Evolutionary conservation across 2,888 invertebrate species (phyloP).

Genomic region (Drosophila ezoana): DNA sequence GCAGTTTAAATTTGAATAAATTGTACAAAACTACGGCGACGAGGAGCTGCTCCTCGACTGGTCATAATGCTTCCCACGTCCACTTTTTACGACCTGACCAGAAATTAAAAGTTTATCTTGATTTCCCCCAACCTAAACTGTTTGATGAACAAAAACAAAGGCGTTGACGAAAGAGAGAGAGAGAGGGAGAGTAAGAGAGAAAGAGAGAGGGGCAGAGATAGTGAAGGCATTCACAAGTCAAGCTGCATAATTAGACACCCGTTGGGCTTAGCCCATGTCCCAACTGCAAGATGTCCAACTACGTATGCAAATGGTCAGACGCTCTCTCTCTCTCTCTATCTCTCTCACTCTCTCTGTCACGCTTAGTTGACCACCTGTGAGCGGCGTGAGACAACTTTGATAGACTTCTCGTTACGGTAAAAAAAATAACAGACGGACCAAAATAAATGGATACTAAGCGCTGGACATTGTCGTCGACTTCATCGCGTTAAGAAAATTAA

Average conservation of each 20-base stretch:
- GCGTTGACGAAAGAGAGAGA: constrained; percentile 42
- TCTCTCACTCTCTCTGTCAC: constrained; percentile 42
- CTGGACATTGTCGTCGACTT: constrained; percentile 53
- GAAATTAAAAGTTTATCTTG: constrained; percentile 82
- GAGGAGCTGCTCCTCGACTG: constrained; percentile 32
- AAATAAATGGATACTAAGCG: constrained; percentile 28
- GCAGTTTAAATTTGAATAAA: constrained; percentile 82
- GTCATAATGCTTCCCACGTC: constrained; percentile 69
- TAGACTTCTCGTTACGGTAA: constrained; percentile 56
- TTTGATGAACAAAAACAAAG: constrained; percentile 75
- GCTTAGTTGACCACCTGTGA: constrained; percentile 83
- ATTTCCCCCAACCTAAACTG: constrained; percentile 69
- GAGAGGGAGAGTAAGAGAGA: neutral
- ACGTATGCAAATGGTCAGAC: constrained; percentile 52
- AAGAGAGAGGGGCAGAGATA: neutral
- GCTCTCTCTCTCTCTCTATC: neutral
- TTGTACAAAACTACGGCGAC: constrained; percentile 73
- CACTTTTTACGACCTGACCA: constrained; percentile 68
- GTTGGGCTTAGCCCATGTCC: constrained; percentile 34
- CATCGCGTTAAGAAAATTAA: constrained; percentile 56
- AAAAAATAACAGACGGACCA: constrained; percentile 19
- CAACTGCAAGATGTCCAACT: constrained; percentile 36
- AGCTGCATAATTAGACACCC: constrained; percentile 78
- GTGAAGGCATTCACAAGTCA: constrained; percentile 12
- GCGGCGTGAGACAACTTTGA: constrained; percentile 59